Conservation (phyloP, 2,888 invertebrate genomes). For the Drosophila greeni region DNA sequence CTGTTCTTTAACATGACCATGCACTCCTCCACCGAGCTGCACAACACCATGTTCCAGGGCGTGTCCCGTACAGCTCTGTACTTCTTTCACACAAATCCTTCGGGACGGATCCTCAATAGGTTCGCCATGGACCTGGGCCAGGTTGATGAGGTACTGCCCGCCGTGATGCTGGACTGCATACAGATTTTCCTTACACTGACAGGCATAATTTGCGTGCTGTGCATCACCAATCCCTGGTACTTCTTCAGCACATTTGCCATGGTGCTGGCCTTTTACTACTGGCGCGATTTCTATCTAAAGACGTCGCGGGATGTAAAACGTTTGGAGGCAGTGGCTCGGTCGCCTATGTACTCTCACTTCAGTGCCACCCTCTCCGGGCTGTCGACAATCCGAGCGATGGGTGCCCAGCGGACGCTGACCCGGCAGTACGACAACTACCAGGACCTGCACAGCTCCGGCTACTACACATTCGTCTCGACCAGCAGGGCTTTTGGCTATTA, state of each 20-base stretch:
- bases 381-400: constrained; percentile 93
- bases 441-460: constrained; percentile 93
- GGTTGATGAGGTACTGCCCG: constrained; percentile 79
- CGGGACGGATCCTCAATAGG: constrained; percentile 89
- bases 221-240: constrained; percentile 86
- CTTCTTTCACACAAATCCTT: constrained; percentile 93
- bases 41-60: constrained; percentile 89
- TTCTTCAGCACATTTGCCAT: constrained; percentile 85
- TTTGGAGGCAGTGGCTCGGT: constrained; percentile 90
- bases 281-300: constrained; percentile 87
- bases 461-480: constrained; percentile 92
- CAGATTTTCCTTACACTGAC: constrained; percentile 88
- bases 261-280: constrained; percentile 84
- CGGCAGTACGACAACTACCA: constrained; percentile 90
- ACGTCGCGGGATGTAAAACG: constrained; percentile 90
- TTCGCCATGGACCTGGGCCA: constrained; percentile 92
- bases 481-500: constrained; percentile 96
- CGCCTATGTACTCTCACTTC: constrained; percentile 95
- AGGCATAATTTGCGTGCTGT: constrained; percentile 89
- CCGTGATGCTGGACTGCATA: constrained; percentile 78
- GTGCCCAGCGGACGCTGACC: constrained; percentile 87
- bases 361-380: constrained; percentile 94
- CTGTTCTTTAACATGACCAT: constrained; percentile 82
- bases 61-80: constrained; percentile 89
- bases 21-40: constrained; percentile 87